phyloP scores from a whole-genome alignment of 2,797 vertebrate genomes.

The Chaenodraco wilsoni region DNA sequence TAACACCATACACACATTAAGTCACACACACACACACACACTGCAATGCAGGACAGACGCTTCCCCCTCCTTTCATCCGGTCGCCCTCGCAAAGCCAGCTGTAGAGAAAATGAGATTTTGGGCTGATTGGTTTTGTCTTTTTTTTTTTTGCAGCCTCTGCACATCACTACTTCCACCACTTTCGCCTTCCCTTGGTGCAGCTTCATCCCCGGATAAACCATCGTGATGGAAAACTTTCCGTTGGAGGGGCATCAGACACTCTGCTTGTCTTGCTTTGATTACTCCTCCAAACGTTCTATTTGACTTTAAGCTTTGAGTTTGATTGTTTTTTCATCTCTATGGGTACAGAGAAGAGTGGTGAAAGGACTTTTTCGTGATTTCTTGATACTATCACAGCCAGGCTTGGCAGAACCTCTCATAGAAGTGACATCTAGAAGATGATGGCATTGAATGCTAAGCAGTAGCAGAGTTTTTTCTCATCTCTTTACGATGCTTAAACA shows the following conservation, averaged over 20 bases:
- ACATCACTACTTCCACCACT: constrained; percentile 29
- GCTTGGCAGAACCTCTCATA: background rate
- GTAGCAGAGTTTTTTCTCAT: background rate
- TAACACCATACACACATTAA: constrained; percentile 56
- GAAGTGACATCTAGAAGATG: constrained; percentile 1
- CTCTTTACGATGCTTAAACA: constrained; percentile 30
- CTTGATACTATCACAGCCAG: background rate
- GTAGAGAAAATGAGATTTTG: constrained; percentile 76
- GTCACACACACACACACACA: constrained; percentile 40
- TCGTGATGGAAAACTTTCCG: constrained; percentile 17
- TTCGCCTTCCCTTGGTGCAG: constrained; percentile 11
- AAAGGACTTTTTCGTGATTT: constrained; percentile 10
- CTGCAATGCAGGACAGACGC: constrained; percentile 62
- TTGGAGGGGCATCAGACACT: background rate
- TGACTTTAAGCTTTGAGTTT: background rate
- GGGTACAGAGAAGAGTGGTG: background rate
- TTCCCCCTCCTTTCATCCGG: constrained; percentile 46
- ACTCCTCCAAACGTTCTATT: constrained; percentile 5
- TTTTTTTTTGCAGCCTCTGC: constrained; percentile 35
- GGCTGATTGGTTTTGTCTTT: constrained; percentile 69
- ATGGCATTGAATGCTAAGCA: background rate
- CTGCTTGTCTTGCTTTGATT: constrained; percentile 31
- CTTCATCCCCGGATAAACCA: constrained; percentile 4
- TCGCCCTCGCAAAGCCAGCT: constrained; percentile 70
- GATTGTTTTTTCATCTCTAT: background rate